A percentile compares a stretch with the other conserved stretches of the same genome.
phyloP scores from a whole-genome alignment of 1,140 invertebrate species.

The Bombus confusus region DNA sequence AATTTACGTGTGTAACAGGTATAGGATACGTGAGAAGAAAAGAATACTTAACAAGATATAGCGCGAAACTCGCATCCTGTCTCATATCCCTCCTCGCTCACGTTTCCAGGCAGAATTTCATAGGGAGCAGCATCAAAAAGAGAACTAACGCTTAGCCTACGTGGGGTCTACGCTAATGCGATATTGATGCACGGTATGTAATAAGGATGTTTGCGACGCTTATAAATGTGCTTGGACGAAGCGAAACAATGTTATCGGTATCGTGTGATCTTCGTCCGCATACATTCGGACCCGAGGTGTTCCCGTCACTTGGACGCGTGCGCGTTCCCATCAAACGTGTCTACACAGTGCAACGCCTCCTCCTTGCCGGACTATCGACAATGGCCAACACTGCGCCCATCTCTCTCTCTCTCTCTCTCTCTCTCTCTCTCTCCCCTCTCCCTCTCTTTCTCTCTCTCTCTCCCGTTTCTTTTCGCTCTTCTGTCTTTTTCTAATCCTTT shows the following conservation, averaged over 20 bases:
- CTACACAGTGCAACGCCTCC: conserved; percentile 27
- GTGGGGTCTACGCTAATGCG: conserved; percentile 58
- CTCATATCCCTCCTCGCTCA: conserved; percentile 14
- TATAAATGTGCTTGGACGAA: conserved; percentile 69
- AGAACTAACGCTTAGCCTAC: background rate
- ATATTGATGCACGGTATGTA: conserved; percentile 50
- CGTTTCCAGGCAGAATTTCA: conserved; percentile 39
- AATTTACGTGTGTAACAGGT: no score
- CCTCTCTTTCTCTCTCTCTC: background rate
- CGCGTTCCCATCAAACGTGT: conserved; percentile 51
- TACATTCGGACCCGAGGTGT: conserved; percentile 41
- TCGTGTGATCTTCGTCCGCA: conserved; percentile 53
- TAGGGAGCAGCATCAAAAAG: conserved; percentile 53
- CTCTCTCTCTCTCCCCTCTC: background rate
- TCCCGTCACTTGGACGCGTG: conserved; percentile 61
- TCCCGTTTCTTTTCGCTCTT: background rate
- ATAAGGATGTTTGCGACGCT: conserved; percentile 54
- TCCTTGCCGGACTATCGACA: background rate
- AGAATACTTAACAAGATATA: background rate
- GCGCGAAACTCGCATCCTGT: no score
- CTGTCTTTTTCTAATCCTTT: no score
- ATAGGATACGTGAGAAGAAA: background rate
- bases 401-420: background rate
- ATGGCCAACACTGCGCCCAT: background rate
- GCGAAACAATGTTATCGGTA: conserved; percentile 75